Base-by-base conservation (phyloP, 2,888 invertebrate genomes). In the Drosophila trichaetosa region DNA sequence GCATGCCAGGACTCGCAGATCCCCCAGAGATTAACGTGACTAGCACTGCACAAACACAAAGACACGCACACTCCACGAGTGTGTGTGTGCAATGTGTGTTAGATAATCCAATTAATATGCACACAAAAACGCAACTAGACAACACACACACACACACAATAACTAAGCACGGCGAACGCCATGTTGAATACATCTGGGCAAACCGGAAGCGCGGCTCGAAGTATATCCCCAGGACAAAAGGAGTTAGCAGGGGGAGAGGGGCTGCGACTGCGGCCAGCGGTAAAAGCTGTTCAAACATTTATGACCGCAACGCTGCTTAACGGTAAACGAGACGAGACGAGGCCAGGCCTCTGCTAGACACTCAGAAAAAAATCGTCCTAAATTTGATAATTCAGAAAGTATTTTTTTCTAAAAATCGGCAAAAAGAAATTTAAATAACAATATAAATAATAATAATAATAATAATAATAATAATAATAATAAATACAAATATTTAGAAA, bases 101-200 rank as follows among this genome's bases (percentile, higher is more conserved):
- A 86, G 90, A 91, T 91, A 91, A 91, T 91, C 91, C 91, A 91
- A 91, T 91, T 91, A 91, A 84, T 88, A 89, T 88, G 87, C 85
- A 89, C 78, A 86, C 87, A 87, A 84, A 89, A 83, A 87, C 83
- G 85, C 82, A 89, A 67, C 80, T 83, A 85, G 71, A 80, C 85
- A 87, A 78, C 56, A 33, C 38, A 40, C 21, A 38, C 42, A 42
- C 42, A 42, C 46, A 46, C 46, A 46, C 76, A 87, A 80, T 56
- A 83, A 78, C 78, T 75, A 69, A 79, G 67, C 77, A 66, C 54
- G 33, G 38, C 33, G 40, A 69, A 57, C 67, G 86, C 83, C 80
- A 86, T 86, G 74, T 82, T 83, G 86, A 80, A 86, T 82, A 81
- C 38, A 38, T 84, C 79, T 76, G 74, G 58, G 58, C 73, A 73